These are phyloP conservation scores for Acanthurus lineatus DNA, from an alignment of 2,797 vertebrate genomes.

Conservation along the genomic window DNA sequence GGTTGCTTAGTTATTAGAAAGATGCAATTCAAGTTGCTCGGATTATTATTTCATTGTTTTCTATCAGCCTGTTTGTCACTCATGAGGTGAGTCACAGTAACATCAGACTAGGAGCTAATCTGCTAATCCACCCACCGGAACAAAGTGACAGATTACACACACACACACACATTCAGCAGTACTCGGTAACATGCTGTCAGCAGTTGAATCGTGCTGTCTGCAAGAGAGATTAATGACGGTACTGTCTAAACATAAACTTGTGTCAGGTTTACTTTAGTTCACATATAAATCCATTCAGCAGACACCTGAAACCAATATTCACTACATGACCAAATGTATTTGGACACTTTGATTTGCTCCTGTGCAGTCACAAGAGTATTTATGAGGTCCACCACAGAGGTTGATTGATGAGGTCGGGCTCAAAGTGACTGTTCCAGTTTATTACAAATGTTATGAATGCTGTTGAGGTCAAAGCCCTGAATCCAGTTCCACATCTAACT, in stretches of 20 bases:
- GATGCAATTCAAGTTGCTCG: neutral
- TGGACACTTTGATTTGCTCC: neutral
- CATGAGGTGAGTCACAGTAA: constrained; percentile 67
- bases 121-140: constrained; percentile 68
- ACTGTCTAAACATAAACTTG: constrained; percentile 31
- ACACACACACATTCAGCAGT: constrained; percentile 41
- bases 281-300: neutral
- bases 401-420: neutral
- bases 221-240: constrained; percentile 58
- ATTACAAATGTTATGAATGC: neutral
- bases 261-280: constrained; percentile 19
- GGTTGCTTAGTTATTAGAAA: neutral
- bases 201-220: constrained; percentile 69
- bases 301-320: neutral
- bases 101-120: constrained; percentile 66
- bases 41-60: constrained; percentile 52
- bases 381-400: neutral
- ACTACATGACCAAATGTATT: neutral
- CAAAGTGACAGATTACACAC: constrained; percentile 63
- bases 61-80: constrained; percentile 42
- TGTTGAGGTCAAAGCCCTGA: neutral
- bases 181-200: constrained; percentile 55
- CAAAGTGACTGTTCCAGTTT: neutral
- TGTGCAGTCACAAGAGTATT: neutral
- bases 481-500: neutral